A percentile compares a stretch with the other conserved stretches of the same genome.
Conservation (phyloP, 2,888 invertebrate genomes). For the Drosophila helvetica region DNA sequence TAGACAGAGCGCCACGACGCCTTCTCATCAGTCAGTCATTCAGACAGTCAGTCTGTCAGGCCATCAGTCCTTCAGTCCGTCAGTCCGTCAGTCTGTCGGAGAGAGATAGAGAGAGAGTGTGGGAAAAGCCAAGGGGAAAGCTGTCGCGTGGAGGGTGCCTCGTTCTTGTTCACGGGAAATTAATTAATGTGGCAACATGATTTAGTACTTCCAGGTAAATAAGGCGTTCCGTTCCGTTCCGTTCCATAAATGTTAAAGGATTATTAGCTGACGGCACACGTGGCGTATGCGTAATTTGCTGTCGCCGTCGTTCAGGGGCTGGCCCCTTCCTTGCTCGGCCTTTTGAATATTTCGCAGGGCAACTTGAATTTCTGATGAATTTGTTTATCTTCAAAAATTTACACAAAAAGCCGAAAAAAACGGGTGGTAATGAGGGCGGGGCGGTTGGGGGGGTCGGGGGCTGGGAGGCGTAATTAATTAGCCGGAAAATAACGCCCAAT, state of each 20-base stretch:
- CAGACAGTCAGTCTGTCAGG: slow-evolving; percentile 20
- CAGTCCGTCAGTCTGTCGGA: too few relatives aligned
- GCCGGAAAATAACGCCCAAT: slow-evolving; percentile 51
- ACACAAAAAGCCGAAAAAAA: slow-evolving; percentile 59
- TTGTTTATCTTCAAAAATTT: slow-evolving; percentile 75
- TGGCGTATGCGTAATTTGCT: slow-evolving; percentile 69
- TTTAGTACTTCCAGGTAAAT: slow-evolving; percentile 76
- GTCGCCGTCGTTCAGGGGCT: slow-evolving; percentile 35
- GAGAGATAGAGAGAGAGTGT: neutral
- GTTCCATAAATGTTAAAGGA: slow-evolving; percentile 76
- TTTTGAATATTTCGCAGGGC: slow-evolving; percentile 9
- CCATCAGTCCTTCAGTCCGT: slow-evolving; percentile 39
- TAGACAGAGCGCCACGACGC: slow-evolving; percentile 44
- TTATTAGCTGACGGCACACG: slow-evolving; percentile 76
- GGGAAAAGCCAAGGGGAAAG: slow-evolving; percentile 23
- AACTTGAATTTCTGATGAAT: slow-evolving; percentile 74
- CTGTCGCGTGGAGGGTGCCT: slow-evolving; percentile 44
- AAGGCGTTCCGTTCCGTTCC: slow-evolving; percentile 52
- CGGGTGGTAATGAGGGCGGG: too few relatives aligned
- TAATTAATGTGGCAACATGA: slow-evolving; percentile 79
- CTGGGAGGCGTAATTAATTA: slow-evolving; percentile 71
- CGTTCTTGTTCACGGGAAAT: slow-evolving; percentile 70
- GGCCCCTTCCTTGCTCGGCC: neutral
- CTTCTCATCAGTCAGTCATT: slow-evolving; percentile 49
- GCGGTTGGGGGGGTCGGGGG: neutral